Evolutionary conservation across 2,113 vertebrate species (phyloP), one percentile per base, ranked within the genome.

Genomic region (Oryzias celebensis): DNA sequence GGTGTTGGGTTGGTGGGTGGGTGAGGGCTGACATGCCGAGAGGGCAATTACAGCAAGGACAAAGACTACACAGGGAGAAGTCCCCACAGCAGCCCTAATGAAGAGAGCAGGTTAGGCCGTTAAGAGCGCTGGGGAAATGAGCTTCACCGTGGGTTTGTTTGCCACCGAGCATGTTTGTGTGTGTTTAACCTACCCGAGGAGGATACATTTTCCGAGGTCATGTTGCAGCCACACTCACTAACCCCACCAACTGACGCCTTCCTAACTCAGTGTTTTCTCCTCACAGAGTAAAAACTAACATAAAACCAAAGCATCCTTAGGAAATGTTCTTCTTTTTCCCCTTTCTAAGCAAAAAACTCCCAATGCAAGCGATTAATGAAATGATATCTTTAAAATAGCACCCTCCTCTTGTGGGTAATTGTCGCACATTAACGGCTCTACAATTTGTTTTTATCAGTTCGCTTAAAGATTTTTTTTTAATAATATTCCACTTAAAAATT

Each of bases 31-130:
- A 83, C 85, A 91, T 91, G 90, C 91, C 91, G 92, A 85, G 93
- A 93, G 92, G 92, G 91, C 91, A 94, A 76, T 94, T 94, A 93
- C 71, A 87, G 85, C 83, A 90, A 88, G 91, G 91, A 91, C 87
- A 86, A 88, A 90, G 90, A 92, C 91, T 87, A 85, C 84, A 78
- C 85, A 80, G 68, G 90, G 89, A 89, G 88, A 91, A 92, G 92
- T 94, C 92, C 92, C 89, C 77, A 73, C 83, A 84, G 92, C 84
- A 85, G 36, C 87, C 88, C 86, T 89, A 88, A 90, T 89, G 91
- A 92, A 87, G 88, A 88, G 90, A 65, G 84, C 79, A 88, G 82
- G 88, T 90, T 87, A 87, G 84, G 80, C 81, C 68, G 76, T 80
- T 85, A 88, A 89, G 77, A 85, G 83, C 69, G 84, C 87, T 73